These are phyloP conservation scores for Streblospio benedicti DNA, from an alignment of 1,140 invertebrate genomes.

Conservation along the genomic window DNA sequence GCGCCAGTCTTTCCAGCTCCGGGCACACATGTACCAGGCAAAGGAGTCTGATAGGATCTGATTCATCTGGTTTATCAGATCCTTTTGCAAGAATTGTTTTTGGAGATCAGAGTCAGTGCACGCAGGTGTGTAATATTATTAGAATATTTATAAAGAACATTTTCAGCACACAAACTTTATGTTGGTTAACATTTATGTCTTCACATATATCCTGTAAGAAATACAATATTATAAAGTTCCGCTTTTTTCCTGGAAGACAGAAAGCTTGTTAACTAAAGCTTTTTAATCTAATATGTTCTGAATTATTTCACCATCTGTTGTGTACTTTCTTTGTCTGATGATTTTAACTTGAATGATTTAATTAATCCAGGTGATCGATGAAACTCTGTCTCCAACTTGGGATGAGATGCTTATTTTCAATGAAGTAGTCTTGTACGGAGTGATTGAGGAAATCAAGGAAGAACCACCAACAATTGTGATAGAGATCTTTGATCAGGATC, in stretches of 20 bases:
- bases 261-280: too few species aligned
- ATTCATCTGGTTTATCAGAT: constrained; percentile 81
- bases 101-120: constrained; percentile 66
- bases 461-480: constrained; percentile 73
- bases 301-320: too few species aligned
- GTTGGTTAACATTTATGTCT: too few species aligned
- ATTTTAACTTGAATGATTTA: too few species aligned
- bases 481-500: constrained; percentile 83
- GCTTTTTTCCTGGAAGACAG: too few species aligned
- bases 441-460: constrained; percentile 69
- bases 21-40: constrained; percentile 83
- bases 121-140: too few species aligned
- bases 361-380: constrained; percentile 79
- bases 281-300: too few species aligned
- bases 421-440: constrained; percentile 69
- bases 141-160: too few species aligned
- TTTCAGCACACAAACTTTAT: too few species aligned
- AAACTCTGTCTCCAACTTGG: constrained; percentile 85
- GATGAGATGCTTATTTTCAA: constrained; percentile 76
- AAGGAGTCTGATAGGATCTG: constrained; percentile 78
- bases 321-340: too few species aligned
- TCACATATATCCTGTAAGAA: too few species aligned
- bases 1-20: constrained; percentile 63
- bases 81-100: constrained; percentile 75
- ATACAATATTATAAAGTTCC: too few species aligned